Conservation (phyloP, 2,888 invertebrate genomes). For the Carcina quercana region DNA sequence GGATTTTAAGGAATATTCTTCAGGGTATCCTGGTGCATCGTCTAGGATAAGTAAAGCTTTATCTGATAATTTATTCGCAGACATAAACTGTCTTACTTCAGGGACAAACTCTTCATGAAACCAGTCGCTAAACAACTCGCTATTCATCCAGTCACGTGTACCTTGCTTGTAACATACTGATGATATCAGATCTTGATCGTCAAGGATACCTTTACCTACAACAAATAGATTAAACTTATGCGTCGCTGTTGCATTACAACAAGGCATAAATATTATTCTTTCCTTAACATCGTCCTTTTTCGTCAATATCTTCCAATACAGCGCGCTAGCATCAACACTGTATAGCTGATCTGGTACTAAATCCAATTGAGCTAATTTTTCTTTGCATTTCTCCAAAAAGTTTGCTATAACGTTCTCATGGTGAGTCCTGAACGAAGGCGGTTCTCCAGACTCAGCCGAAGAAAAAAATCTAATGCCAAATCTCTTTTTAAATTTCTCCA, state of each 20-base stretch:
- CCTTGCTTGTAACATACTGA: slow-evolving; percentile 22
- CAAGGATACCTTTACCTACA: slow-evolving; percentile 19
- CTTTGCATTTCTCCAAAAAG: slow-evolving; percentile 24
- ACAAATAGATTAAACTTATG: slow-evolving; percentile 23
- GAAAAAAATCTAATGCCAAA: slow-evolving; percentile 19
- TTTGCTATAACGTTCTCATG: not conserved
- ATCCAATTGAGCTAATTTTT: slow-evolving; percentile 22
- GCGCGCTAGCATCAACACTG: slow-evolving; percentile 23
- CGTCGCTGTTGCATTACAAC: slow-evolving; percentile 26
- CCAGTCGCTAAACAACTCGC: slow-evolving; percentile 26
- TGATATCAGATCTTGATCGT: slow-evolving; percentile 18
- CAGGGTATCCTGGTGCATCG: slow-evolving; percentile 25
- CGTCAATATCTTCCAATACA: slow-evolving; percentile 20
- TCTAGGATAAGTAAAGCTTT: slow-evolving; percentile 26
- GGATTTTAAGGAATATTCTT: slow-evolving; percentile 27
- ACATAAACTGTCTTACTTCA: slow-evolving; percentile 23
- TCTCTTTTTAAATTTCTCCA: slow-evolving; percentile 31
- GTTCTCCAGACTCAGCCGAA: slow-evolving; percentile 18
- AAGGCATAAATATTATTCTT: slow-evolving; percentile 26
- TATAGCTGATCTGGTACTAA: slow-evolving; percentile 23
- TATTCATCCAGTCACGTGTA: slow-evolving; percentile 20
- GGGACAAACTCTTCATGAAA: slow-evolving; percentile 23
- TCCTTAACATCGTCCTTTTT: slow-evolving; percentile 23
- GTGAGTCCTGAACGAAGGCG: slow-evolving; percentile 20
- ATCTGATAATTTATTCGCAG: slow-evolving; percentile 21